Evolutionary conservation across 2,888 invertebrate species (phyloP).

Genomic region (Leptopilina drosophilae): DNA sequence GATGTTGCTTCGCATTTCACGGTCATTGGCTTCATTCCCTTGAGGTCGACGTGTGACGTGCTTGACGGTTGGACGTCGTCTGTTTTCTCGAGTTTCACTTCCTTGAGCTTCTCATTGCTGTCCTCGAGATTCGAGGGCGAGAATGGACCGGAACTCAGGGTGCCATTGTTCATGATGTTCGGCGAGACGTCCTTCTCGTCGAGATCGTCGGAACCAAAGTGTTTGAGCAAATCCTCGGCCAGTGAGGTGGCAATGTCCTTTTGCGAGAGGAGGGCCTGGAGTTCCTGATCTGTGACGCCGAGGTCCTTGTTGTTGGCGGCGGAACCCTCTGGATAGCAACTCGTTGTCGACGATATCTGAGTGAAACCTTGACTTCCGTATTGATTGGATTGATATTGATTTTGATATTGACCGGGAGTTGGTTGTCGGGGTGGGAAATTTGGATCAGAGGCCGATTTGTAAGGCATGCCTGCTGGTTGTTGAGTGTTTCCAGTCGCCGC

Average conservation of each 20-base stretch:
- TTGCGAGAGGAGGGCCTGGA: conserved; percentile 85
- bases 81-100: conserved; percentile 68
- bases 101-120: conserved; percentile 70
- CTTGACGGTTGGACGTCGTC: conserved; percentile 58
- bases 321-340: conserved; percentile 72
- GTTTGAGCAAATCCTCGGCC: conserved; percentile 92
- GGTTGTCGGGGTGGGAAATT: conserved; percentile 67
- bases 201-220: conserved; percentile 87
- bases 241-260: conserved; percentile 87
- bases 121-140: conserved; percentile 78
- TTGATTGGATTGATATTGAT: conserved; percentile 69
- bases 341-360: conserved; percentile 75
- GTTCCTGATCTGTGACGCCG: conserved; percentile 84
- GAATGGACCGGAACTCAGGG: conserved; percentile 79
- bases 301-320: conserved; percentile 72
- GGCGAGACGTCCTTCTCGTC: conserved; percentile 76
- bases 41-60: conserved; percentile 58
- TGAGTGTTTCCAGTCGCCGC: conserved; percentile 77
- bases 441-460: conserved; percentile 77
- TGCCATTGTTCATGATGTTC: conserved; percentile 71
- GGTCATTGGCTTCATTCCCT: conserved; percentile 56
- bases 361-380: conserved; percentile 74
- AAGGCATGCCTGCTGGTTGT: conserved; percentile 78
- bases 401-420: conserved; percentile 50
- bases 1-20: conserved; percentile 76